Conservation (phyloP, 1,140 invertebrate genomes). For the Nasonia longicornis region DNA sequence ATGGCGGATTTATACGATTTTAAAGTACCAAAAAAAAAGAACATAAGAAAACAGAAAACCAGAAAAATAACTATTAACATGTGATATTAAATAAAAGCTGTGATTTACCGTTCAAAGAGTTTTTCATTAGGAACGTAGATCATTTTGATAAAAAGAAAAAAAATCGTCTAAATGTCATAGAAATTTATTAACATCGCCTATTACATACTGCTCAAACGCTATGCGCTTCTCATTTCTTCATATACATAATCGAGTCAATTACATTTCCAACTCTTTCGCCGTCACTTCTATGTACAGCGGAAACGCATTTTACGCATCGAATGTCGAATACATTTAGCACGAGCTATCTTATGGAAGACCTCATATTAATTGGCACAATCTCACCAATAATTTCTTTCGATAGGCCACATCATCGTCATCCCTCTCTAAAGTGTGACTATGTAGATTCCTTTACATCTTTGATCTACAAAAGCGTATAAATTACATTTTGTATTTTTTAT, state of each 20-base stretch:
- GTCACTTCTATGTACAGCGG: constrained; percentile 24
- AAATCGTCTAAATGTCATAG: constrained; percentile 47
- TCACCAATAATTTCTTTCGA: constrained; percentile 43
- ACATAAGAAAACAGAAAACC: constrained; percentile 11
- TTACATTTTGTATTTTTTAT: constrained; percentile 34
- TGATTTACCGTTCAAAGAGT: constrained; percentile 49
- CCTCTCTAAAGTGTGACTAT: constrained; percentile 1
- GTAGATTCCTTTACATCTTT: constrained; percentile 28
- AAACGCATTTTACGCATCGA: constrained; percentile 37
- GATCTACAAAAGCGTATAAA: constrained; percentile 45
- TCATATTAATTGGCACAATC: constrained; percentile 54
- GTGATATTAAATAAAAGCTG: constrained; percentile 56
- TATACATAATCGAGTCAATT: constrained; percentile 41
- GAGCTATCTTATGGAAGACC: constrained; percentile 54
- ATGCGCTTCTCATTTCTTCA: constrained; percentile 18
- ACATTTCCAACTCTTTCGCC: constrained; percentile 25
- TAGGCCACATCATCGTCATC: constrained; percentile 47
- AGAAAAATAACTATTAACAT: constrained; percentile 46
- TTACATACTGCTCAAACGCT: constrained; percentile 36
- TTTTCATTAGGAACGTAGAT: constrained; percentile 42
- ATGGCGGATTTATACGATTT: constrained; percentile 27
- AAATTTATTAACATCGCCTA: constrained; percentile 50
- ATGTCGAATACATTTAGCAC: constrained; percentile 48
- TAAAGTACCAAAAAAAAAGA: constrained; percentile 19
- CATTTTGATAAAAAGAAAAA: constrained; percentile 23